Conservation (phyloP, 2,888 invertebrate genomes). For the Heliconius sara region DNA sequence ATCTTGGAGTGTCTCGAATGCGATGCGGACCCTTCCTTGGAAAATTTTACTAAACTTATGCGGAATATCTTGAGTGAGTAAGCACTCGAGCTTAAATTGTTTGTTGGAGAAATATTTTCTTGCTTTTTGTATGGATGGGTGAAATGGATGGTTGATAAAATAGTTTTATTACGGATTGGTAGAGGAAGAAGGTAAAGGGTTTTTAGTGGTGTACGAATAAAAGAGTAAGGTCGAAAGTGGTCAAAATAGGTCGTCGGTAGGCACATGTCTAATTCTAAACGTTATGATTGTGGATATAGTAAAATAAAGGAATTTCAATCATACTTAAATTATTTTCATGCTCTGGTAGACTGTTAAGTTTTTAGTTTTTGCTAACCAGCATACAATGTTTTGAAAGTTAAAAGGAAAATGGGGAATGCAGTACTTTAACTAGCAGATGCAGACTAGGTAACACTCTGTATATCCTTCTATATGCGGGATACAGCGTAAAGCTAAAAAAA, state of each 20-base stretch:
- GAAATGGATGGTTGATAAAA: background rate
- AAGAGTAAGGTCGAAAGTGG: background rate
- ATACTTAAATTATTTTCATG: background rate
- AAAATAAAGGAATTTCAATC: background rate
- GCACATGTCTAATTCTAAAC: too few relatives aligned
- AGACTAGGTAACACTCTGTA: too few relatives aligned
- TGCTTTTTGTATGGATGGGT: constrained; percentile 10
- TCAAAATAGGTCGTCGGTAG: background rate
- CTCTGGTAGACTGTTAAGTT: too few relatives aligned
- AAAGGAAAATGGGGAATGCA: background rate
- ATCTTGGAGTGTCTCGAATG: constrained; percentile 61
- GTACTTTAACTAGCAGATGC: too few relatives aligned
- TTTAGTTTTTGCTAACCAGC: background rate
- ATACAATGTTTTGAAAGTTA: background rate
- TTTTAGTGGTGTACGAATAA: background rate
- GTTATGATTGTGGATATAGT: too few relatives aligned
- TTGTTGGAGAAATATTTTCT: constrained; percentile 26
- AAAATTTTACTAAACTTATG: constrained; percentile 52
- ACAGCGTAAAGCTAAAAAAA: background rate
- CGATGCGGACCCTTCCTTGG: constrained; percentile 57
- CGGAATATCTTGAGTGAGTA: constrained; percentile 39
- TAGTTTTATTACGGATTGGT: background rate
- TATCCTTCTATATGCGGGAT: background rate
- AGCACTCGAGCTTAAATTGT: constrained; percentile 26
- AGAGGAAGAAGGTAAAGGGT: background rate